These are phyloP conservation scores for Amphimallon solstitiale DNA, from an alignment of 2,888 invertebrate genomes.

Conservation along the genomic window DNA sequence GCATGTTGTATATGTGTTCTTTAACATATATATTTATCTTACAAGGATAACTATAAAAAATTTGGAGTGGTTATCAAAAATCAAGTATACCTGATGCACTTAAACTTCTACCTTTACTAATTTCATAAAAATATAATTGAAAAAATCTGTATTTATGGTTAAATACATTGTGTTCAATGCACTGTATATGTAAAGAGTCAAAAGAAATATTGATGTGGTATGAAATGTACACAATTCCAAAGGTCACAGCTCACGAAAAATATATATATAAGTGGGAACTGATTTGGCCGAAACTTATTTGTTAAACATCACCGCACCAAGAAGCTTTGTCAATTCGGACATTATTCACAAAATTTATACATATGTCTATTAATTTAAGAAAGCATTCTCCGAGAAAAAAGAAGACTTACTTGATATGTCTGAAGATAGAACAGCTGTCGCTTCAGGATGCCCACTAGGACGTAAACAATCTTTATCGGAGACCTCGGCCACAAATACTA, in stretches of 20 bases:
- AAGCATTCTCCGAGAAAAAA: not conserved
- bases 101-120: no score
- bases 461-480: slow-evolving; percentile 31
- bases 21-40: no score
- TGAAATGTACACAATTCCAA: not conserved
- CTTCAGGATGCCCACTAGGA: slow-evolving; percentile 8
- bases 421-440: not conserved
- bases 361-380: not conserved
- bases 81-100: no score
- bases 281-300: not conserved
- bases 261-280: slow-evolving; percentile 12
- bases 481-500: slow-evolving; percentile 53
- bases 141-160: no score
- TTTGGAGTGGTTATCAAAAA: no score
- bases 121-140: no score
- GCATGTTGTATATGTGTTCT: no score
- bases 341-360: not conserved
- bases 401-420: slow-evolving; percentile 18
- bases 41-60: no score
- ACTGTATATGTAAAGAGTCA: not conserved
- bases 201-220: not conserved
- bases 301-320: not conserved
- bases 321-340: not conserved
- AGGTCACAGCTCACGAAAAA: slow-evolving; percentile 9
- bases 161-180: not conserved